Conservation (phyloP, 2,888 invertebrate genomes). For the Eremobia ochroleuca region DNA sequence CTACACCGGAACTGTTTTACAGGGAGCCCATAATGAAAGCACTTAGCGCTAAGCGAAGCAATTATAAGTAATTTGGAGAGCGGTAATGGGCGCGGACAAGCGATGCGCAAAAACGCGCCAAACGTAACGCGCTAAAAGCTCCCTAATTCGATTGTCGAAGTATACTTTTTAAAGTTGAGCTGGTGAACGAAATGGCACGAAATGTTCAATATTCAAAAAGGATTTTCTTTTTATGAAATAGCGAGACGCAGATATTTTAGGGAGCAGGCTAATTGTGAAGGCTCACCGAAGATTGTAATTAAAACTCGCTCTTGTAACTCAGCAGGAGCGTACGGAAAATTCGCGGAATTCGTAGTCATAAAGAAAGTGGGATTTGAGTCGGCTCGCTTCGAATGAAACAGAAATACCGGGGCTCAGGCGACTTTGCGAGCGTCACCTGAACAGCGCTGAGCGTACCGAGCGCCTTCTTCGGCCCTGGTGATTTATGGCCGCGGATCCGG, state of each 20-base stretch:
- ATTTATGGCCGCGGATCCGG: conserved; percentile 91
- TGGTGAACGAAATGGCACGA: conserved; percentile 73
- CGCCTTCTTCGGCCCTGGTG: conserved; percentile 91
- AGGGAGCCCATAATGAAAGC: conserved; percentile 88
- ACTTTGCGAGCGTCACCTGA: conserved; percentile 90
- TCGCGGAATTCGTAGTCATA: conserved; percentile 87
- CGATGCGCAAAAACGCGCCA: conserved; percentile 90
- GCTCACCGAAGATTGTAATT: conserved; percentile 83
- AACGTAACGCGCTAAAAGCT: conserved; percentile 90
- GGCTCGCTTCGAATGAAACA: conserved; percentile 83
- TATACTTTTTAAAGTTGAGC: conserved; percentile 85
- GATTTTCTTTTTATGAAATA: conserved; percentile 58
- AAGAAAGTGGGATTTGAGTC: conserved; percentile 87
- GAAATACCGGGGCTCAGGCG: conserved; percentile 86
- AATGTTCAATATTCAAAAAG: conserved; percentile 67
- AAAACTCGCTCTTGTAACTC: conserved; percentile 82
- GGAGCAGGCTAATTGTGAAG: conserved; percentile 78
- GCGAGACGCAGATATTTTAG: conserved; percentile 68
- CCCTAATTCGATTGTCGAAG: conserved; percentile 89
- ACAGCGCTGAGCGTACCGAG: conserved; percentile 83
- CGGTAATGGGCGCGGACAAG: conserved; percentile 90
- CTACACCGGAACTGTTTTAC: conserved; percentile 82
- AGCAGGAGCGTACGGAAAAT: conserved; percentile 77
- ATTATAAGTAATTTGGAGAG: conserved; percentile 90
- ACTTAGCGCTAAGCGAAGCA: conserved; percentile 91